phyloP scores from a whole-genome alignment of 2,888 invertebrate genomes.

The Drosophila stalkeri region DNA sequence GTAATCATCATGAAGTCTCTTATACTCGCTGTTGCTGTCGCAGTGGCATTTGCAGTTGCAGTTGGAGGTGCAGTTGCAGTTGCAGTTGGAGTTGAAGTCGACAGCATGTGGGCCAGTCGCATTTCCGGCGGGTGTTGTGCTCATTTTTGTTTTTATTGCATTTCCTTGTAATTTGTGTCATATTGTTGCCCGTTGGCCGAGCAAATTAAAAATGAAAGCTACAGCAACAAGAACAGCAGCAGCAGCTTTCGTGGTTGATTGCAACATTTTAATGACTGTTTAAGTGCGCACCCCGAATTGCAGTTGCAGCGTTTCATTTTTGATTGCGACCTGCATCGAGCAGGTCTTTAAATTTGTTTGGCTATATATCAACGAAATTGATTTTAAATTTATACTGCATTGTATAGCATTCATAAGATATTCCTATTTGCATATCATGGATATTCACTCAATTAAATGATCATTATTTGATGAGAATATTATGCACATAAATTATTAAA shows the following conservation, averaged over 20 bases:
- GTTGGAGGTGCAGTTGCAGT: conserved; percentile 12
- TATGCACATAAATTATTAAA: too few species aligned
- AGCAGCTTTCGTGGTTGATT: conserved; percentile 60
- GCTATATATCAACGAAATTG: neutral
- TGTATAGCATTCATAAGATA: neutral
- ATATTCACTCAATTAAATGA: too few species aligned
- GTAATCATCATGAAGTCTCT: conserved; percentile 61
- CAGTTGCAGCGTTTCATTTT: conserved; percentile 50
- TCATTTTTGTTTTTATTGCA: conserved; percentile 63
- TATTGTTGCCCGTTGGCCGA: conserved; percentile 67
- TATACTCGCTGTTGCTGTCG: too few species aligned
- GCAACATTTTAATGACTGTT: conserved; percentile 67
- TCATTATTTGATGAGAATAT: too few species aligned
- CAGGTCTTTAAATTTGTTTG: neutral
- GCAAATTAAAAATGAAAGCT: conserved; percentile 64
- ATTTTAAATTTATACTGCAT: neutral
- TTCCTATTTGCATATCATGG: neutral
- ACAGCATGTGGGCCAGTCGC: conserved; percentile 28
- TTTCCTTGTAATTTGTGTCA: conserved; percentile 76
- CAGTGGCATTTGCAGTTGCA: conserved; percentile 7
- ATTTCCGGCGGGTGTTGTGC: conserved; percentile 41
- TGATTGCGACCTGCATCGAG: neutral
- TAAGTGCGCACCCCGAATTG: conserved; percentile 61
- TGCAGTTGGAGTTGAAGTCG: neutral
- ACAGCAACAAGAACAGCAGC: conserved; percentile 35